These are phyloP conservation scores for Corythornis vintsioides DNA, from an alignment of 2,113 vertebrate species.

Conservation along the genomic window DNA sequence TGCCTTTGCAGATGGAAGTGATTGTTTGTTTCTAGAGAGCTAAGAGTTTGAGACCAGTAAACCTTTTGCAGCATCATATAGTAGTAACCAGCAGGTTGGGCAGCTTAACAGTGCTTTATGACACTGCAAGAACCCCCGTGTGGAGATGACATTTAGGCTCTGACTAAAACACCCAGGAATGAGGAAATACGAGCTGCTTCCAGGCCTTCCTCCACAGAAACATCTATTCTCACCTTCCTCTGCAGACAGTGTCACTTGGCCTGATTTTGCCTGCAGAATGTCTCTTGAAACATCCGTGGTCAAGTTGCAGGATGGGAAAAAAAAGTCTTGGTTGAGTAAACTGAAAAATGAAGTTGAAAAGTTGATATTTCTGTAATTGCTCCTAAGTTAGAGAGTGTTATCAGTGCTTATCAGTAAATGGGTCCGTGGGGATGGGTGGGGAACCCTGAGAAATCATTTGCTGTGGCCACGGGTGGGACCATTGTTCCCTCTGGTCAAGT, in stretches of 20 bases:
- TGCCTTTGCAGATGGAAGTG: slow-evolving; percentile 39
- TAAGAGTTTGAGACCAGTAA: slow-evolving; percentile 40
- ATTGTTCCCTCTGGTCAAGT: too few relatives aligned
- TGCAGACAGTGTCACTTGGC: background rate
- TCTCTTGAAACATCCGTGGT: slow-evolving; percentile 6
- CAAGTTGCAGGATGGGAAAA: background rate
- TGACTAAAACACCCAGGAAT: slow-evolving; percentile 30
- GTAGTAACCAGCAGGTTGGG: slow-evolving; percentile 12
- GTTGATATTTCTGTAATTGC: background rate
- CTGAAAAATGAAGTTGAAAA: background rate
- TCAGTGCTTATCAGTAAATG: background rate
- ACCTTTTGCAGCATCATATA: slow-evolving; percentile 41
- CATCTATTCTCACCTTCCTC: slow-evolving; percentile 25
- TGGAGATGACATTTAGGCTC: slow-evolving; percentile 20
- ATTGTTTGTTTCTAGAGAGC: slow-evolving; percentile 22
- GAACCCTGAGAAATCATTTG: too few relatives aligned
- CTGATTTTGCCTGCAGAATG: background rate
- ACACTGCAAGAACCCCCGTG: slow-evolving; percentile 40
- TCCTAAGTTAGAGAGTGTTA: background rate
- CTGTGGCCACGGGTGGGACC: too few relatives aligned
- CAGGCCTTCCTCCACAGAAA: slow-evolving; percentile 31
- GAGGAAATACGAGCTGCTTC: slow-evolving; percentile 44
- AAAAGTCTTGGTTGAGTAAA: background rate
- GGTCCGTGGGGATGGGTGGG: too few relatives aligned
- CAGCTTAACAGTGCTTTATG: slow-evolving; percentile 44